Conservation (phyloP, 2,888 invertebrate genomes). For the Epirrhoe tristata region DNA sequence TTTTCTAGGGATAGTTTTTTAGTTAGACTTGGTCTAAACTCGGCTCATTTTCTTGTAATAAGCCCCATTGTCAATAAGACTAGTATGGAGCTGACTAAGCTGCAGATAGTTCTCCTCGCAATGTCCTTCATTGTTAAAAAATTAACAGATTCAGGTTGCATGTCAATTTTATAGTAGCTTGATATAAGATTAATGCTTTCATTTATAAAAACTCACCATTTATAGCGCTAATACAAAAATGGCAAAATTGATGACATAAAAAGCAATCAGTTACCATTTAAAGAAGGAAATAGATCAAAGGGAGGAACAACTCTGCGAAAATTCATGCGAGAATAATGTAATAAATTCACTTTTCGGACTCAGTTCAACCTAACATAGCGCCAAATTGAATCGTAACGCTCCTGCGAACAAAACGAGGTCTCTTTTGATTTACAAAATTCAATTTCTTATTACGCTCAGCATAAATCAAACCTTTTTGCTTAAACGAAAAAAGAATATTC, state of each 20-base stretch:
- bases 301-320: slow-evolving; percentile 54
- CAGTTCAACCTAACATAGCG: slow-evolving; percentile 55
- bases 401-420: slow-evolving; percentile 53
- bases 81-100: too few species aligned
- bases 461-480: slow-evolving; percentile 54
- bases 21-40: too few species aligned
- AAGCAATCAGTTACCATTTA: slow-evolving; percentile 60
- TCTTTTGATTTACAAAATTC: slow-evolving; percentile 71
- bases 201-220: slow-evolving; percentile 6
- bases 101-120: too few species aligned
- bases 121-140: too few species aligned
- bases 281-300: slow-evolving; percentile 71
- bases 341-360: slow-evolving; percentile 70
- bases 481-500: slow-evolving; percentile 32
- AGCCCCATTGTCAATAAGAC: too few species aligned
- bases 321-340: slow-evolving; percentile 70
- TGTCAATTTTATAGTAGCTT: too few species aligned
- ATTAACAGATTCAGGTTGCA: too few species aligned
- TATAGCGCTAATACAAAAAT: slow-evolving; percentile 41
- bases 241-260: slow-evolving; percentile 62
- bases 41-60: too few species aligned
- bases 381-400: slow-evolving; percentile 75
- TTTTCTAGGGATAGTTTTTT: too few species aligned
- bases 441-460: slow-evolving; percentile 65
- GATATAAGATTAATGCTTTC: not conserved